These are phyloP conservation scores for Cyprinodon variegatus DNA, from an alignment of 2,113 vertebrate species.

Conservation along the genomic window DNA sequence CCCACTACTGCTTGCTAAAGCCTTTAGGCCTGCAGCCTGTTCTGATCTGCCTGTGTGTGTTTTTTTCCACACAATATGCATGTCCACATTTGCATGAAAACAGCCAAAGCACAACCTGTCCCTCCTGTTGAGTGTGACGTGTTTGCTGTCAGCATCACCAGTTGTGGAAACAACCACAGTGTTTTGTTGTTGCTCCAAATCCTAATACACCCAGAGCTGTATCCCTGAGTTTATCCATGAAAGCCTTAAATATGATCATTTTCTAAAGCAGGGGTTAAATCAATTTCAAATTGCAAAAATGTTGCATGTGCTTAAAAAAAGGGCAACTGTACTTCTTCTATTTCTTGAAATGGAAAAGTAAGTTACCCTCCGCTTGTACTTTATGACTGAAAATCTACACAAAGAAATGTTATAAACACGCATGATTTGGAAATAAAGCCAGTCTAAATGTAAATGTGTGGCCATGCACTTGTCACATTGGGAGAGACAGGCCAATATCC, in stretches of 20 bases:
- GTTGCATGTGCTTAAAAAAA: background rate
- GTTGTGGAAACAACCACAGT: conserved; percentile 35
- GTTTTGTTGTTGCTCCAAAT: conserved; percentile 34
- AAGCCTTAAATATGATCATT: background rate
- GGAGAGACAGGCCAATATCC: too few species aligned
- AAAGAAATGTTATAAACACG: background rate
- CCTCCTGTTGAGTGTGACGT: conserved; percentile 52
- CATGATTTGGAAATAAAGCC: background rate
- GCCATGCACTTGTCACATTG: conserved; percentile 4
- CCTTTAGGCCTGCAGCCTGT: conserved; percentile 1
- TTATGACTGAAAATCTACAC: background rate
- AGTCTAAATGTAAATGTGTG: background rate
- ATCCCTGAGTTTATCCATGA: conserved; percentile 7
- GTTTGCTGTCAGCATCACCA: conserved; percentile 36
- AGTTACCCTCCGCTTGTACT: background rate
- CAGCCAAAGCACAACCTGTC: conserved; percentile 59
- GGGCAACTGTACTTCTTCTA: background rate
- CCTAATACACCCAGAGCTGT: conserved; percentile 19
- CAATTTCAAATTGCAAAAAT: background rate
- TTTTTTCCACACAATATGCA: conserved; percentile 24
- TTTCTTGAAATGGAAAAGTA: background rate
- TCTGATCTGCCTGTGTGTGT: conserved; percentile 6
- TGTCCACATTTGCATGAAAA: conserved; percentile 38
- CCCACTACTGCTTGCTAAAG: conserved; percentile 8
- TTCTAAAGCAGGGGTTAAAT: background rate